Conservation (phyloP, 2,888 invertebrate species). For the Eristalis intricaria region DNA sequence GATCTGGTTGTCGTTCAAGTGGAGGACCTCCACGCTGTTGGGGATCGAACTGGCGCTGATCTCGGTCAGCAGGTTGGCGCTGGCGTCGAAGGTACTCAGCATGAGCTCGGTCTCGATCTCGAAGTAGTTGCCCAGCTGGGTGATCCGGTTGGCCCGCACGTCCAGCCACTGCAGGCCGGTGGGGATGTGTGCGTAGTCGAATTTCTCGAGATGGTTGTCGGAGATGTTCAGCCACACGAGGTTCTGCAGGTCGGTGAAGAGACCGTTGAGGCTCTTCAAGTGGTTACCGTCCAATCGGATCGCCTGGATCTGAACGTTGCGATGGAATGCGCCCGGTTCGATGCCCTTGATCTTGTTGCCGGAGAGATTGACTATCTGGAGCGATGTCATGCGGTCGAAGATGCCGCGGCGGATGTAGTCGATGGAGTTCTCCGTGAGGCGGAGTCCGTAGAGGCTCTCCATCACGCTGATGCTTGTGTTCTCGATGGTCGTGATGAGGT, state of each 20-base stretch:
- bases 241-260: conserved; percentile 91
- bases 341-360: conserved; percentile 90
- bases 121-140: conserved; percentile 90
- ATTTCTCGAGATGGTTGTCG: conserved; percentile 93
- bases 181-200: conserved; percentile 94
- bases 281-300: conserved; percentile 93
- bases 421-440: conserved; percentile 94
- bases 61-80: conserved; percentile 92
- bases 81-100: conserved; percentile 92
- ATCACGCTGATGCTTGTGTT: conserved; percentile 92
- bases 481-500: conserved; percentile 90
- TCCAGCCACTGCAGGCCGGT: conserved; percentile 93
- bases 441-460: conserved; percentile 92
- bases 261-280: conserved; percentile 89
- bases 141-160: conserved; percentile 92
- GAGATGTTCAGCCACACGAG: conserved; percentile 95
- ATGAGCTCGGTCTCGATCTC: conserved; percentile 87
- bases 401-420: conserved; percentile 90
- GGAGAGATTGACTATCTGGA: conserved; percentile 94
- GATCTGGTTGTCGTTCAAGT: conserved; percentile 94
- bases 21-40: conserved; percentile 91
- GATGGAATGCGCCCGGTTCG: conserved; percentile 90
- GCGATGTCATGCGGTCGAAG: conserved; percentile 88
- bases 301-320: conserved; percentile 91
- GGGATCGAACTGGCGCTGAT: conserved; percentile 90